phyloP scores from a whole-genome alignment of 2,797 vertebrate species.

The Coreius guichenoti region DNA sequence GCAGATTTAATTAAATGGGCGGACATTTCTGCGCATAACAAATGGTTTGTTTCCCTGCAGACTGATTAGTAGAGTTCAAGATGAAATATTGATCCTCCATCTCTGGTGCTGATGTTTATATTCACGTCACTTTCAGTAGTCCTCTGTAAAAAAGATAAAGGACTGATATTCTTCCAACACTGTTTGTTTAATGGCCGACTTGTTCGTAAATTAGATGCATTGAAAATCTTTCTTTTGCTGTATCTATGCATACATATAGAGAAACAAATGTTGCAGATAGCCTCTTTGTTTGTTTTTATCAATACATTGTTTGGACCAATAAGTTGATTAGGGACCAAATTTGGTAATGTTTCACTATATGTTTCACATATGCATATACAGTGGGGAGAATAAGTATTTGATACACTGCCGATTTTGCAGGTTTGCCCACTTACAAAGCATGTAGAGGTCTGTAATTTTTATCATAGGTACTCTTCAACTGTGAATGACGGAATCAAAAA shows the following conservation, averaged over 20 bases:
- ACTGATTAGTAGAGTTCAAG: slow-evolving; percentile 75
- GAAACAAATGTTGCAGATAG: background rate
- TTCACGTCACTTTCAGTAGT: slow-evolving; percentile 66
- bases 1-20: slow-evolving; percentile 83
- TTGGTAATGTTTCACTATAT: background rate
- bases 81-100: slow-evolving; percentile 80
- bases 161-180: slow-evolving; percentile 16
- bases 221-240: slow-evolving; percentile 6
- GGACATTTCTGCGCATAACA: slow-evolving; percentile 78
- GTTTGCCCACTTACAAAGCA: no score
- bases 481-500: no score
- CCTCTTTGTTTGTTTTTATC: background rate
- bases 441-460: no score
- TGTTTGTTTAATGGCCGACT: background rate
- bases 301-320: background rate
- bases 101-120: slow-evolving; percentile 65
- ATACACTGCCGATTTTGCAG: no score
- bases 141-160: slow-evolving; percentile 31
- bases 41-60: slow-evolving; percentile 70
- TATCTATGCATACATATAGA: background rate
- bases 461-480: no score
- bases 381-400: no score
- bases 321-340: background rate
- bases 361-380: background rate
- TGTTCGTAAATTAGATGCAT: background rate